A percentile compares a stretch with the other conserved stretches of the same genome.
Conservation (phyloP, 2,113 vertebrate genomes). For the Lagenorhynchus albirostris region DNA sequence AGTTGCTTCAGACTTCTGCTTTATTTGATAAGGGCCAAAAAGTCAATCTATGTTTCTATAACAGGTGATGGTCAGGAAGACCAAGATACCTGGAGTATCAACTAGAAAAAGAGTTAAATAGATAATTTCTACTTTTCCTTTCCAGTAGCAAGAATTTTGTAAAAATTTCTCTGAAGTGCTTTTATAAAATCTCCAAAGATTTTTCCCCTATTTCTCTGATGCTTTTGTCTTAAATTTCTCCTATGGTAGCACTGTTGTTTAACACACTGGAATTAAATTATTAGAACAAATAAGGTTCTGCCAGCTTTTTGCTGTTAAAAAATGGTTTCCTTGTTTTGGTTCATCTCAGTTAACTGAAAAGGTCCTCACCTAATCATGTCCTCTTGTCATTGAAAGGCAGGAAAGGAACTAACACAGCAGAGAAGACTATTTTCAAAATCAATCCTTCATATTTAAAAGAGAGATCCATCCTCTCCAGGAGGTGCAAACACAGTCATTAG, state of each 20-base stretch:
- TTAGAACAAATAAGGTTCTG: not conserved
- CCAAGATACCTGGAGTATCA: not conserved
- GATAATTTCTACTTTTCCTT: not conserved
- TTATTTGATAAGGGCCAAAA: not conserved
- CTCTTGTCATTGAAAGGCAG: slow-evolving; percentile 63
- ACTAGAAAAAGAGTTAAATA: not conserved
- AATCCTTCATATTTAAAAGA: slow-evolving; percentile 71
- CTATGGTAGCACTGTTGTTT: not conserved
- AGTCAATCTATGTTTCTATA: not conserved
- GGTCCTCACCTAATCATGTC: slow-evolving; percentile 67
- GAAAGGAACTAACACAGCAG: slow-evolving; percentile 43
- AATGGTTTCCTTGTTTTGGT: slow-evolving; percentile 62
- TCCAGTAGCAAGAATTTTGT: not conserved
- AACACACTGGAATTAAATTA: not conserved
- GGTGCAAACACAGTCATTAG: slow-evolving; percentile 58
- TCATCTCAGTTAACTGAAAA: slow-evolving; percentile 65
- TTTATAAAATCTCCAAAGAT: not conserved
- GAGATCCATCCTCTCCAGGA: slow-evolving; percentile 53
- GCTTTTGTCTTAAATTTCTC: not conserved
- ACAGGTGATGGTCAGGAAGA: not conserved
- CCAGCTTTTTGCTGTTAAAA: slow-evolving; percentile 53
- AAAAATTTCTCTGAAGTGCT: not conserved
- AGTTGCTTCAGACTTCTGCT: not conserved
- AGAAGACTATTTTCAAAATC: slow-evolving; percentile 72
- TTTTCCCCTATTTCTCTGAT: not conserved